Evolutionary conservation across 2,888 invertebrate species (phyloP).

Genomic region (Mesorhabditis spiculigera): DNA sequence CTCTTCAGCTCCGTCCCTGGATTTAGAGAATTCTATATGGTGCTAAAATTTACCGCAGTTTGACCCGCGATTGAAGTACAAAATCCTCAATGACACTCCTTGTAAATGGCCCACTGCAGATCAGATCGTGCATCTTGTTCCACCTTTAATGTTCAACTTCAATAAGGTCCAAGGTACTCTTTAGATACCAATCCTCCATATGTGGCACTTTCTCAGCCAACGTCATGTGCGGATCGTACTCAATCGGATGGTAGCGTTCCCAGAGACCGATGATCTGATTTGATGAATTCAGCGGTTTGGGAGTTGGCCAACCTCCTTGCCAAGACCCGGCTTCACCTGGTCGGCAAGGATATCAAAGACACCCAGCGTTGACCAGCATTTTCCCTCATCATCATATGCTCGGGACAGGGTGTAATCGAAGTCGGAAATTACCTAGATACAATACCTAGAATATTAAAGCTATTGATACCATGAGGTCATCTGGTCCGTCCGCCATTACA

Average conservation of each 20-base stretch:
- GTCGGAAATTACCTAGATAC: slow-evolving; percentile 1
- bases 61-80: not conserved
- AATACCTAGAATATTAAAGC: not conserved
- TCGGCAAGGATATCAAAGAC: not conserved
- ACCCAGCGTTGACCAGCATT: not conserved
- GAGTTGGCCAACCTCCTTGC: not conserved
- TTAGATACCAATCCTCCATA: slow-evolving; percentile 61
- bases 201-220: slow-evolving; percentile 59
- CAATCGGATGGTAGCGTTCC: slow-evolving; percentile 24
- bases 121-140: not conserved
- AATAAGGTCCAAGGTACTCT: too few species aligned
- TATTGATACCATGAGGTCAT: not conserved
- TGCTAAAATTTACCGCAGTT: not conserved
- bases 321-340: not conserved
- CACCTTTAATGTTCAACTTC: not conserved
- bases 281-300: not conserved
- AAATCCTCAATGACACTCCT: not conserved
- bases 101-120: not conserved
- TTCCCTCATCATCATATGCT: not conserved
- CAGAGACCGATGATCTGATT: slow-evolving; percentile 7
- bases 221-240: slow-evolving; percentile 58
- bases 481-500: not conserved
- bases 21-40: not conserved
- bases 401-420: not conserved
- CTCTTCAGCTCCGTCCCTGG: slow-evolving; percentile 2